phyloP scores from a whole-genome alignment of 2,888 invertebrate species.

The Drosophila nigricruria region DNA sequence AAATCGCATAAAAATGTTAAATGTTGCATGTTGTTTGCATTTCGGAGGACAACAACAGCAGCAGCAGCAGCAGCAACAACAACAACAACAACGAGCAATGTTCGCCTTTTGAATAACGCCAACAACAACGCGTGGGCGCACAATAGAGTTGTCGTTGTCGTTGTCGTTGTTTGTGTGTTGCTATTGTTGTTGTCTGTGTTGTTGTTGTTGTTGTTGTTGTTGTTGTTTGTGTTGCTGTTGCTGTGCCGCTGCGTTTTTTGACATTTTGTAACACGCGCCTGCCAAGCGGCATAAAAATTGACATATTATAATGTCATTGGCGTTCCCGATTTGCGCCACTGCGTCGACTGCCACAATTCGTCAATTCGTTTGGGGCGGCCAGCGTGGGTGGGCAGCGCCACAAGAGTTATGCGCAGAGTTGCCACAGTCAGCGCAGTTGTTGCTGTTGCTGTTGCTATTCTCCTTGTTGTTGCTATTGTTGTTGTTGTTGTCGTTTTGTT shows the following conservation, averaged over 20 bases:
- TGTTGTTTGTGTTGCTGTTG: conserved; percentile 40
- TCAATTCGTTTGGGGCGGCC: conserved; percentile 49
- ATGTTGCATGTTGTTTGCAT: conserved; percentile 59
- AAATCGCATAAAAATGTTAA: conserved; percentile 63
- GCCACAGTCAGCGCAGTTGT: conserved; percentile 22
- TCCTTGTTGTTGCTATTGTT: conserved; percentile 1
- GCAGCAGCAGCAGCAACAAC: conserved; percentile 29
- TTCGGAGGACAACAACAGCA: conserved; percentile 49
- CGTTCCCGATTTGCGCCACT: conserved; percentile 77
- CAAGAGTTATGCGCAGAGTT: conserved; percentile 29
- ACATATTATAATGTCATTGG: conserved; percentile 82
- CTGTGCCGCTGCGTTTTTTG: conserved; percentile 73
- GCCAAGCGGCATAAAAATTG: conserved; percentile 81
- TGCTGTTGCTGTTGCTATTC: not conserved
- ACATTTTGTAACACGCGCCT: conserved; percentile 79
- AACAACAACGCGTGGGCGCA: conserved; percentile 70
- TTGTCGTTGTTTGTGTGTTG: conserved; percentile 25
- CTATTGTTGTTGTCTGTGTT: conserved; percentile 30
- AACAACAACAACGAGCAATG: conserved; percentile 44
- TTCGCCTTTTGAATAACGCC: conserved; percentile 47
- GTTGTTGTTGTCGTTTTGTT: conserved; percentile 41
- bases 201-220: conserved; percentile 24
- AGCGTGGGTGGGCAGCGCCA: conserved; percentile 49
- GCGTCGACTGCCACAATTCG: conserved; percentile 68
- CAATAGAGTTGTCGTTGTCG: conserved; percentile 73